Percentiles rank a stretch among this genome's conserved stretches.
These are phyloP conservation scores for Myrmophylax atrothorax DNA, from an alignment of 2,113 vertebrate genomes.

Conservation along the genomic window DNA sequence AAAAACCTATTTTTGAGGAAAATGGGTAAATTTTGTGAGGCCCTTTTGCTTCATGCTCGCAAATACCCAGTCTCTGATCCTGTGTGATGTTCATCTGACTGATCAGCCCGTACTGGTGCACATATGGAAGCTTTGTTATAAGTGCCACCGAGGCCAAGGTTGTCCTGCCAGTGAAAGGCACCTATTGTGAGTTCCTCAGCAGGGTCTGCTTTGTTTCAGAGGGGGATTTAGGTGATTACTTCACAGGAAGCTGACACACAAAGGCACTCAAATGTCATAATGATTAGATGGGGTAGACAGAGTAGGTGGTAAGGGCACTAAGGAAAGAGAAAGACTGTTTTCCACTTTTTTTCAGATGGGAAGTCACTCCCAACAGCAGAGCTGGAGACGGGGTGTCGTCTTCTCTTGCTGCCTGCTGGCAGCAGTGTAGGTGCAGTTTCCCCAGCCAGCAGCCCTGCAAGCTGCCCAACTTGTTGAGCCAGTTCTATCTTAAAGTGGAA, in stretches of 20 bases:
- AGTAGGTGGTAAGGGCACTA: slow-evolving; percentile 27
- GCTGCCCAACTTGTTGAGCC: slow-evolving; percentile 40
- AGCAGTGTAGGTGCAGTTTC: background rate
- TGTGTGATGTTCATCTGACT: background rate
- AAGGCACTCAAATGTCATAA: slow-evolving; percentile 50
- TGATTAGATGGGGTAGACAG: slow-evolving; percentile 40
- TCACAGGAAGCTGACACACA: slow-evolving; percentile 54
- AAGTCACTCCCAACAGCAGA: background rate
- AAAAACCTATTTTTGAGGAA: background rate
- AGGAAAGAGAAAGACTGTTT: background rate
- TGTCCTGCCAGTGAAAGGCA: slow-evolving; percentile 42
- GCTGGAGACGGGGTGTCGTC: background rate
- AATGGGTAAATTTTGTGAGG: background rate
- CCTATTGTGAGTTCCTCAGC: slow-evolving; percentile 63
- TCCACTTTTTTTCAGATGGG: background rate
- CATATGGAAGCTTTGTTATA: slow-evolving; percentile 57
- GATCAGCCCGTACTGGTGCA: slow-evolving; percentile 48
- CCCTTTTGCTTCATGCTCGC: background rate
- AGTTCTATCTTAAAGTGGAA: slow-evolving; percentile 3
- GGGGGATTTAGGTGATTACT: slow-evolving; percentile 48
- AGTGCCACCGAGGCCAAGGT: slow-evolving; percentile 46
- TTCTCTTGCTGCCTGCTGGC: background rate
- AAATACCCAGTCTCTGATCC: background rate
- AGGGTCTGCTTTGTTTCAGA: slow-evolving; percentile 31
- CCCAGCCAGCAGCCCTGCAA: background rate